Evolutionary conservation across 1,140 invertebrate genomes (phyloP), one percentile per base, ranked within the genome.

Genomic region (Subanguina moxae): DNA sequence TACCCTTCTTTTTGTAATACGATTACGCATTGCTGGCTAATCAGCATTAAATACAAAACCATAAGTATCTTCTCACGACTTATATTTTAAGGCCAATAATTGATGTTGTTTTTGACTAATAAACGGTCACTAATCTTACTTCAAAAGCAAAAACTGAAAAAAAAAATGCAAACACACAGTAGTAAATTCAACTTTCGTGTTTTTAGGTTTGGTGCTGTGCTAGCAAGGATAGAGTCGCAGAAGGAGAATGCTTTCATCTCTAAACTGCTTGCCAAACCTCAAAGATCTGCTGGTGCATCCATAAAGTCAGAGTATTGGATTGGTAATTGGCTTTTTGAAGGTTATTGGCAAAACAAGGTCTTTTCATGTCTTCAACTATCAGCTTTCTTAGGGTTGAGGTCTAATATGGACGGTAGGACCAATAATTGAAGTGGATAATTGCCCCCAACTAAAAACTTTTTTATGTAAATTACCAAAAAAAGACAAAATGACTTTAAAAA

Each of bases 151-250:
- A 21, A 23, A 70, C 9, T 1, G 43, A 32, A 17, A 63, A 72
- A 25, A 70, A 70, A 72, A 19, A 17, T 64, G 48, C 56, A 21
- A 23, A 19, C 45, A 19, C 17, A 27, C 43, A 45, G 11, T 11
- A 45, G n/a, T 45, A 45, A 45, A 45, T 45, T 45, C 43, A 57
- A 46, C 7, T 58, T 21, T 27, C 38, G 42, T 61, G 17, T 57
- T 38, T 78, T 46, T 56, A 79, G 78, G 43, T 80, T 81, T 72
- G 78, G 78, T 13, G 67, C 74, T 30, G 52, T 64, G 23, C 58
- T 82, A 21, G 80, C 74, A n/a, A 62, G 70, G 46, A 71, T 82
- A 25, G 80, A 82, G 61, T 76, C 80, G 9, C 43, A 58, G 9
- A 45, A 57, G 13, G 76, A 82, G 61, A 80, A 80, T 66, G 46